Conservation (phyloP, 2,888 invertebrate species). For the Apamea anceps region DNA sequence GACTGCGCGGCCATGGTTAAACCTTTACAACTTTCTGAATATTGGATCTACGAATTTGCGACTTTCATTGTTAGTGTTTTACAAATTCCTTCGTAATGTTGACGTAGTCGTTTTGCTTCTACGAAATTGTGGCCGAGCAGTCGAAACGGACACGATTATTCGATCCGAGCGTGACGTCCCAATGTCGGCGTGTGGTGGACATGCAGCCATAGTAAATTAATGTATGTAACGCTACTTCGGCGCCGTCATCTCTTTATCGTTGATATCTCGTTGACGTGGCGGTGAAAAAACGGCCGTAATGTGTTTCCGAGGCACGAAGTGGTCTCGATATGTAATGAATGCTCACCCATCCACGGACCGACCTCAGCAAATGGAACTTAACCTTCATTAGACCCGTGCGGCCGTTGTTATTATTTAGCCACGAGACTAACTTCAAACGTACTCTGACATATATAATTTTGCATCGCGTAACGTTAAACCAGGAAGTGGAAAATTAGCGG, state of each 20-base stretch:
- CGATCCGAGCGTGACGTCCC: not conserved
- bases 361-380: not conserved
- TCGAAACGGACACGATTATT: too few species aligned
- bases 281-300: not conserved
- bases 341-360: not conserved
- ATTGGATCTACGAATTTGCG: too few species aligned
- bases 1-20: too few species aligned
- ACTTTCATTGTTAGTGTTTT: too few species aligned
- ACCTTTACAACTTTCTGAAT: too few species aligned
- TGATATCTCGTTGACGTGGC: not conserved
- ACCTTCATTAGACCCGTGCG: not conserved
- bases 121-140: too few species aligned
- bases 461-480: conserved; percentile 12
- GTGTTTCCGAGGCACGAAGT: not conserved
- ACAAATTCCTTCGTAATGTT: too few species aligned
- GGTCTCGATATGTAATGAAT: not conserved
- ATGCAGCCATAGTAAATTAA: not conserved
- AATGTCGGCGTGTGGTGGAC: not conserved
- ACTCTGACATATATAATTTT: conserved; percentile 6
- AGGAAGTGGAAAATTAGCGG: conserved; percentile 53
- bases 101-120: too few species aligned
- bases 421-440: not conserved
- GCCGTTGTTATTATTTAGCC: not conserved
- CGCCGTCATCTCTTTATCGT: not conserved
- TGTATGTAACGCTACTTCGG: not conserved